Percentiles rank a stretch among this genome's conserved stretches.
Evolutionary conservation across 2,888 invertebrate genomes (phyloP).

Genomic region (Ichneumoninae sp.): DNA sequence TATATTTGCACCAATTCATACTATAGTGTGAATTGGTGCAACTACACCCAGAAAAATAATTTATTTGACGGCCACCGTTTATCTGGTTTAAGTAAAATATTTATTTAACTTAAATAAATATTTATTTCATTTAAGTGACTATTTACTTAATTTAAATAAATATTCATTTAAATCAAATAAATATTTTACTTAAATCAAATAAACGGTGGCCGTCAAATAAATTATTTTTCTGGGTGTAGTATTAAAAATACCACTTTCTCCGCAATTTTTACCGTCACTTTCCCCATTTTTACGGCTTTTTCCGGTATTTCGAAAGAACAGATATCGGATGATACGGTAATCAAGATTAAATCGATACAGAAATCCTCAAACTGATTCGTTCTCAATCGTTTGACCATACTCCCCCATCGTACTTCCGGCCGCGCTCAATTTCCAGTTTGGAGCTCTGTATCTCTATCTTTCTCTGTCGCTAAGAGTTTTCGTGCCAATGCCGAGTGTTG

Average conservation of each 20-base stretch:
- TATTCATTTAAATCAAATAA: too few relatives aligned
- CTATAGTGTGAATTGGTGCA: too few relatives aligned
- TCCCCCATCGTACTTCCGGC: slow-evolving; percentile 69
- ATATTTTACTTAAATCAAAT: too few relatives aligned
- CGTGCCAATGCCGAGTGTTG: slow-evolving; percentile 53
- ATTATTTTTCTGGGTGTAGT: background rate
- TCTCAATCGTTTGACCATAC: slow-evolving; percentile 62
- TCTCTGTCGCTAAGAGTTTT: slow-evolving; percentile 28
- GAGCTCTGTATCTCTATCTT: slow-evolving; percentile 42
- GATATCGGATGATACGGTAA: background rate
- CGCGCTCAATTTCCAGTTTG: slow-evolving; percentile 79
- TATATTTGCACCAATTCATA: too few relatives aligned
- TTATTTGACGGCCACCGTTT: too few relatives aligned
- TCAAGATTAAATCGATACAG: slow-evolving; percentile 65
- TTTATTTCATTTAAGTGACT: too few relatives aligned
- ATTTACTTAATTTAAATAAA: too few relatives aligned
- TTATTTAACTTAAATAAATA: too few relatives aligned
- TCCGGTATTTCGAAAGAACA: slow-evolving; percentile 5
- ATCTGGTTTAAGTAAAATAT: too few relatives aligned
- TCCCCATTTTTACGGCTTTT: background rate
- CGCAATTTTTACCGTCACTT: background rate
- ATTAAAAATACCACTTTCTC: background rate
- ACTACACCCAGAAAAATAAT: too few relatives aligned
- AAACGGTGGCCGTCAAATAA: too few relatives aligned
- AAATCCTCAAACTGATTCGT: slow-evolving; percentile 63